Base-by-base conservation (phyloP, 1,140 invertebrate species). In the Drosophila gunungcola region DNA sequence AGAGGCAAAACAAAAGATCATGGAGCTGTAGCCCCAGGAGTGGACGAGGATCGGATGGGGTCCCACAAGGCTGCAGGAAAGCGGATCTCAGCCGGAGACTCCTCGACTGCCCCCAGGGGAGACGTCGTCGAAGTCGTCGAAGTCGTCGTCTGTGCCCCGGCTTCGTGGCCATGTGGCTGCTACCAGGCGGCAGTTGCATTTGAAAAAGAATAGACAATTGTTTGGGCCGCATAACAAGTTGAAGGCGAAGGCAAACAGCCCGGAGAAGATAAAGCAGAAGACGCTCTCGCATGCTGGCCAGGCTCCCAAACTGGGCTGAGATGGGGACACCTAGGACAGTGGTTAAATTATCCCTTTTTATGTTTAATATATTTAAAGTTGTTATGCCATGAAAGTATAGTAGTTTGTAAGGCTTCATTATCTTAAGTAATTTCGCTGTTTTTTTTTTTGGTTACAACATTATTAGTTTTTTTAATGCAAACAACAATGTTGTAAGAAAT, bases 121-220 rank as follows among this genome's bases (percentile, higher is more conserved):
- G 73, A 48, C 57, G 74, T 69, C 74, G 74, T 55, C 55, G 58
- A 51, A 34, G 74, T 69, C 74, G 74, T 55, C 55, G 58, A 51
- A 34, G 48, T 54, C 49, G 32, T 54, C 38, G 56, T 52, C 54
- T 52, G 54, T 58, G 63, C 54, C 64, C 52, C 67, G 39, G 64
- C 67, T 12, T 27, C 11, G 46, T 7, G 46, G 43, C 43, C 21
- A 10, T 27, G 43, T 46, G 25, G 48, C 42, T 76, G 74, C 74
- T 77, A 75, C 73, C 72, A 75, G 73, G 73, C 73, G 75, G 73
- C 73, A 72, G 75, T 77, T 70, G 75, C 74, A 77, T 78, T 78
- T 70, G 78, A 83, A 89, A 84, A 73, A 89, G 84, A 89, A 89
- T 88, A 88, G 84, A 89, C 84, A 88, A 88, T 88, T 84, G 84